Evolutionary conservation across 2,797 vertebrate genomes (phyloP), one percentile per base, ranked within the genome.

Genomic region (Silurus lanzhouensis): DNA sequence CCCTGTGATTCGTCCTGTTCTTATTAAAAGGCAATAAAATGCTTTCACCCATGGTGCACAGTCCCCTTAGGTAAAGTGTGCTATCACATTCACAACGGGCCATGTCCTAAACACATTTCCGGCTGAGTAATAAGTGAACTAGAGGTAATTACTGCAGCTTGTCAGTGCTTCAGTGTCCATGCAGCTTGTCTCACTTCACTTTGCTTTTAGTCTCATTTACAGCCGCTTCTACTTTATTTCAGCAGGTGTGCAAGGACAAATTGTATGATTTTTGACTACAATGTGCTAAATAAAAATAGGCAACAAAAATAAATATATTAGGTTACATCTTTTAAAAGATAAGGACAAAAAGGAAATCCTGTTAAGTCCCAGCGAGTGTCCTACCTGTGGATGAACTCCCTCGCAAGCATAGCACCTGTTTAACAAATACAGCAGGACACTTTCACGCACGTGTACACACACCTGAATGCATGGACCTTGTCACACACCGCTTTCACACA

Each of bases 321-420:
- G 67, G 55, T 80, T 71, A 27, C 64, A 63, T 17, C 70, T 55
- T 15, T 27, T 10, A 6, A 46, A 25, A 84, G 5, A 66, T 55
- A 55, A 25, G 57, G 13, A 52, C 64, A 61, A 81, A 82, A 22
- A 61, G 19, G 71, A 60, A 72, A 68, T 57, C 63, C 58, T 68
- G 60, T 52, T 14, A 61, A 27, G 77, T 77, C 81, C 66, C 84
- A 84, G 82, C 71, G 61, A 88, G 87, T 68, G 55, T 87, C 82
- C 87, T 88, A 90, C 89, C 89, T 90, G 89, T 90, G 78, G 89
- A 87, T 88, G 80, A 70, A 86, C 79, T 52, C 78, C 57, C 72
- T 79, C 55, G 5, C 81, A 80, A 76, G 67, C 57, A 68, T 86
- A 79, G 84, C 82, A 87, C 86, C 84, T 88, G 88, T 85, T 87